phyloP scores from a whole-genome alignment of 2,888 invertebrate species.

The Esperia sulphurella region DNA sequence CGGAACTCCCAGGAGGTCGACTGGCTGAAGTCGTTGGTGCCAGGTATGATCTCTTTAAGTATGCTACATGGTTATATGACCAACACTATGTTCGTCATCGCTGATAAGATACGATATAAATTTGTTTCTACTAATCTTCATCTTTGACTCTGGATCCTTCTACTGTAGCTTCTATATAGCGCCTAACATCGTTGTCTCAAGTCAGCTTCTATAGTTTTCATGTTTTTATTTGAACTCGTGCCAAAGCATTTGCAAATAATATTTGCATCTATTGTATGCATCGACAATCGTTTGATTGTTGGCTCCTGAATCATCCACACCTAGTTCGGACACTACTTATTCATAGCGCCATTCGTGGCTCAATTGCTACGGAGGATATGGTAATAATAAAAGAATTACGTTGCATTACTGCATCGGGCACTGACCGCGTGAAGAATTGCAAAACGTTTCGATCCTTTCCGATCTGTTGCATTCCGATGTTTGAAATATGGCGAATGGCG shows the following conservation, averaged over 20 bases:
- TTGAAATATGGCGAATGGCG: neutral
- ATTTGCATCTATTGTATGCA: neutral
- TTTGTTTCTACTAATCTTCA: too few relatives aligned
- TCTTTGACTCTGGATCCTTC: too few relatives aligned
- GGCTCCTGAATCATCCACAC: neutral
- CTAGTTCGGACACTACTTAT: neutral
- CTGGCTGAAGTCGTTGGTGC: constrained; percentile 91
- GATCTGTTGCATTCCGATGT: constrained; percentile 1
- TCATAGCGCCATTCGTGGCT: neutral
- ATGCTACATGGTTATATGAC: too few relatives aligned
- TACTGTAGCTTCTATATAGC: too few relatives aligned
- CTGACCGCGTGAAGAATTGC: neutral
- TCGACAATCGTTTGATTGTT: neutral
- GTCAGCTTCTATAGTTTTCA: too few relatives aligned
- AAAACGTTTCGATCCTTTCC: constrained; percentile 1
- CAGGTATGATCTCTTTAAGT: constrained; percentile 59
- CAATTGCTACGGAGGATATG: neutral
- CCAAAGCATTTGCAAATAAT: neutral
- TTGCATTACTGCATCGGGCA: neutral
- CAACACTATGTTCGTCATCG: too few relatives aligned
- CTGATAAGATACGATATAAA: too few relatives aligned
- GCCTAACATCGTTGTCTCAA: too few relatives aligned
- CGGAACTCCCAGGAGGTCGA: constrained; percentile 93
- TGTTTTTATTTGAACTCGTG: too few relatives aligned
- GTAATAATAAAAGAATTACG: neutral